These are phyloP conservation scores for Caenorhabditis sp. DNA, from an alignment of 2,888 invertebrate species.

Conservation along the genomic window DNA sequence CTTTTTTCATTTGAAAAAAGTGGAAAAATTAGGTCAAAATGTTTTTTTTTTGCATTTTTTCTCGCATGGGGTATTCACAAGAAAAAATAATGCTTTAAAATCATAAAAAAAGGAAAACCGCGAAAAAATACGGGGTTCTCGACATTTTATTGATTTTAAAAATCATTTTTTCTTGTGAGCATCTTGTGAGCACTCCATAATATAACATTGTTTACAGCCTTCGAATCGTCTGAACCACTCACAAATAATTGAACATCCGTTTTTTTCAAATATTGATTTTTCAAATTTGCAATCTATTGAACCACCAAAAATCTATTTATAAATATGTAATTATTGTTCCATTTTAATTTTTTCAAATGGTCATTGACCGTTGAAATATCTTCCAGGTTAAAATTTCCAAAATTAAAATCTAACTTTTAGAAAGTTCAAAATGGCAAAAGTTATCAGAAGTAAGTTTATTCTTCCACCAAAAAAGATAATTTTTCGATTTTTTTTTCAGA, in stretches of 20 bases:
- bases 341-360: background rate
- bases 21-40: no score
- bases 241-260: slow-evolving; percentile 81
- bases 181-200: no score
- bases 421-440: slow-evolving; percentile 60
- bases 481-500: slow-evolving; percentile 44
- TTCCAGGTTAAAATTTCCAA: background rate
- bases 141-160: no score
- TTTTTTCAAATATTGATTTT: slow-evolving; percentile 72
- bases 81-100: no score
- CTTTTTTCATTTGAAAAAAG: no score
- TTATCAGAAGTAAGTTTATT: slow-evolving; percentile 66
- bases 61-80: no score
- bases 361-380: background rate
- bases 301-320: slow-evolving; percentile 32
- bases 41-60: no score
- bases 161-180: no score
- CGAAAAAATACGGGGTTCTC: no score
- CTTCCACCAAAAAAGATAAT: no score
- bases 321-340: background rate
- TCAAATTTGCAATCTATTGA: slow-evolving; percentile 21
- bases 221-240: slow-evolving; percentile 80
- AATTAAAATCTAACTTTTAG: background rate
- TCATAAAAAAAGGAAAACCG: no score
- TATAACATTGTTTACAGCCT: slow-evolving; percentile 77